Base-by-base conservation (phyloP, 2,888 invertebrate genomes). In the Hipparchia sbordonii region DNA sequence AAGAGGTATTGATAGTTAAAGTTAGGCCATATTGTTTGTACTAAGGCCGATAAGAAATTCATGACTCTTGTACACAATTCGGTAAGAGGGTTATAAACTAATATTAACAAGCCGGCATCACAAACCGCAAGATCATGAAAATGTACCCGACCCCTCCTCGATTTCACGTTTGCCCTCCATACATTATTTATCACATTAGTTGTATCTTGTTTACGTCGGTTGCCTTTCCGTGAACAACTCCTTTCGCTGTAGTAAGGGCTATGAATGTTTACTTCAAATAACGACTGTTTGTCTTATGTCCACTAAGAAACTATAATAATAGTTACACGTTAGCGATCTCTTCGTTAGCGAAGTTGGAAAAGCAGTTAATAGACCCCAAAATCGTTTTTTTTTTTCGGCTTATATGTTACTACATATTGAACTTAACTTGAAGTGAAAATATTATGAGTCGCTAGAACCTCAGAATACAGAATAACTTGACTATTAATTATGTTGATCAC, bases 91-190 rank as follows among this genome's bases (percentile, higher is more conserved):
- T 88, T 88, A 90, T 91, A 89, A 90, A 90, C 91, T 91, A 92
- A 92, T 91, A 91, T 91, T 89, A 91, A 89, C 89, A 87, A 84
- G 89, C 87, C 87, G 85, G 88, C 88, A 90, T 89, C 87, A 85
- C 83, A 85, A 89, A 92, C 92, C 93, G 90, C 93, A 93, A 87
- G 88, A 92, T 92, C 91, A 91, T 90, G 92, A 92, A 92, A 93
- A 91, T 89, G 89, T 89, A 86, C 86, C 82, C 84, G 87, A 89
- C 87, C 90, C 89, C 90, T 89, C 87, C 69, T 86, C 84, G 84
- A 84, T 90, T 89, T 86, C 84, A 89, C 89, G 89, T 91, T 90
- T 89, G 87, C 84, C 86, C 85, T 85, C 85, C 85, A 88, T 92
- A 89, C 89, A 92, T 92, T 91, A 93, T 93, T 92, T 92, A 92